Conservation (phyloP, 2,113 vertebrate genomes). For the Pachypanchax playfairii region DNA sequence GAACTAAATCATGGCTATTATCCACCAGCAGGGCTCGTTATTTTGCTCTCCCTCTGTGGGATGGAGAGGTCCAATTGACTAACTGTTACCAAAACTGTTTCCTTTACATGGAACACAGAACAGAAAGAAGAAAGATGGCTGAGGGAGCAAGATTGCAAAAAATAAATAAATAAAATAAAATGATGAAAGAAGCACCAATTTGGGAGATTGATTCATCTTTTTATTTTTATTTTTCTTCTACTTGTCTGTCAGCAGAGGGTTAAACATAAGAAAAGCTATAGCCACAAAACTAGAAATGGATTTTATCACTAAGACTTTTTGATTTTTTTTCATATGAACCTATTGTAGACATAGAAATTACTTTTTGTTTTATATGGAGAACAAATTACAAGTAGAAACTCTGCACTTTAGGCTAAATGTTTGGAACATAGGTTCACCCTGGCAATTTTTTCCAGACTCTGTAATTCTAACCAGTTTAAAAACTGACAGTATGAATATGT, state of each 20-base stretch:
- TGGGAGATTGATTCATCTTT: conserved; percentile 36
- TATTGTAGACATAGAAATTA: conserved; percentile 46
- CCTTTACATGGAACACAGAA: conserved; percentile 47
- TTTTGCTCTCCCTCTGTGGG: conserved; percentile 69
- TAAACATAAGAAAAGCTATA: neutral
- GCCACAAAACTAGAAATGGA: conserved; percentile 40
- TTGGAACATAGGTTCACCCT: conserved; percentile 27
- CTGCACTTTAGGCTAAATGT: conserved; percentile 59
- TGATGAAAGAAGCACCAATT: conserved; percentile 26
- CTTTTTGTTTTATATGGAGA: conserved; percentile 64
- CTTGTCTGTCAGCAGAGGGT: conserved; percentile 16
- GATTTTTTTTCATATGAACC: conserved; percentile 55
- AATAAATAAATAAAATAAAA: conserved; percentile 19
- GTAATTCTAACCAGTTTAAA: conserved; percentile 62
- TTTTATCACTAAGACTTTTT: conserved; percentile 52
- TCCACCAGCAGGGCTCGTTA: conserved; percentile 67
- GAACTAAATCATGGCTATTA: conserved; percentile 75
- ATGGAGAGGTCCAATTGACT: conserved; percentile 63
- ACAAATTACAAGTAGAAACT: conserved; percentile 49
- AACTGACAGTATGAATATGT: conserved; percentile 40
- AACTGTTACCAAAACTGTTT: conserved; percentile 72
- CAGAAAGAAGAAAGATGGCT: conserved; percentile 4
- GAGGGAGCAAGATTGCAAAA: neutral
- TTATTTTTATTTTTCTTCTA: conserved; percentile 35
- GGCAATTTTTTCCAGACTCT: conserved; percentile 58